phyloP scores from a whole-genome alignment of 2,113 vertebrate species.

The Coreoperca whiteheadi region DNA sequence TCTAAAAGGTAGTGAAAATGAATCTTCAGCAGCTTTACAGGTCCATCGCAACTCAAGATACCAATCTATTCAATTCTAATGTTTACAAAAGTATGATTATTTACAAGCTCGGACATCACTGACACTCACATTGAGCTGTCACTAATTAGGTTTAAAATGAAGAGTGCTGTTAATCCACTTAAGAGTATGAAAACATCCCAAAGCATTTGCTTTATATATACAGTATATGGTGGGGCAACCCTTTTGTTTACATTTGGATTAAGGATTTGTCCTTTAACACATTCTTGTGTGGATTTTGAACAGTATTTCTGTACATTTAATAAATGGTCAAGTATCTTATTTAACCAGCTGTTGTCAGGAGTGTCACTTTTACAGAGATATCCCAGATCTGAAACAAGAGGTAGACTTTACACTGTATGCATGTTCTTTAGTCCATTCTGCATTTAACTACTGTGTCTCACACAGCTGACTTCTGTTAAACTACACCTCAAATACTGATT shows the following conservation, averaged over 20 bases:
- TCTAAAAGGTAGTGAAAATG: constrained; percentile 47
- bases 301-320: constrained; percentile 84
- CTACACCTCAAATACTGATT: not conserved
- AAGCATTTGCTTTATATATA: constrained; percentile 56
- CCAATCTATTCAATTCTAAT: constrained; percentile 54
- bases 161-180: constrained; percentile 51
- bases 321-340: constrained; percentile 81
- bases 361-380: constrained; percentile 39
- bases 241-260: constrained; percentile 78
- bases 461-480: not conserved
- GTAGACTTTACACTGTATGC: not conserved
- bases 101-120: constrained; percentile 50
- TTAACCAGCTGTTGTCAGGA: constrained; percentile 65
- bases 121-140: constrained; percentile 69
- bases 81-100: constrained; percentile 70
- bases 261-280: constrained; percentile 64
- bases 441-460: not conserved
- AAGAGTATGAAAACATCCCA: constrained; percentile 41
- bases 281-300: constrained; percentile 81
- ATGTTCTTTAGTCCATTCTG: not conserved
- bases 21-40: constrained; percentile 54
- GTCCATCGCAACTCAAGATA: constrained; percentile 52
- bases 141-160: constrained; percentile 58
- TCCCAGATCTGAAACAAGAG: not conserved
- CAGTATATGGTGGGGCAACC: constrained; percentile 48